Conservation (phyloP, 2,113 vertebrate genomes). For the Anoura caudifer region DNA sequence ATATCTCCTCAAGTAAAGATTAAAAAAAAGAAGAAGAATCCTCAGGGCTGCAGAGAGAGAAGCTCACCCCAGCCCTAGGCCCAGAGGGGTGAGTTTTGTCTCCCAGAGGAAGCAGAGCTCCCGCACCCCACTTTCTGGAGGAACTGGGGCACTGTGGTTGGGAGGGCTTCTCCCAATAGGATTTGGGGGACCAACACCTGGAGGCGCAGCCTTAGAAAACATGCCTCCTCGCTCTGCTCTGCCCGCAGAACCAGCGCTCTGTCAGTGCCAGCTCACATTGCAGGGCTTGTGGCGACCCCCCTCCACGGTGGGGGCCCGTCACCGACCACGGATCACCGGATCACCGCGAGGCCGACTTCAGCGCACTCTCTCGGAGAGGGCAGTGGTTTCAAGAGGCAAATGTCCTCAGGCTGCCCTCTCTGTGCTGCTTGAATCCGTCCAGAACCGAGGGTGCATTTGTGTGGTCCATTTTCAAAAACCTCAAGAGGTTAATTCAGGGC, state of each 20-base stretch:
- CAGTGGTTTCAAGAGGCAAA: background rate
- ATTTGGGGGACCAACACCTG: background rate
- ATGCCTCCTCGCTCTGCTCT: background rate
- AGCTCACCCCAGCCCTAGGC: background rate
- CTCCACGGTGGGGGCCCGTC: background rate
- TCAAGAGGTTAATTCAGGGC: background rate
- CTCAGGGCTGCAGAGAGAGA: background rate
- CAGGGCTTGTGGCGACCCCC: background rate
- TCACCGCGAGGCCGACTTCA: background rate
- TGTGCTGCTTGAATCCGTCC: background rate
- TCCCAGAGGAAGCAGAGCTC: background rate
- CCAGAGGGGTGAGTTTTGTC: background rate
- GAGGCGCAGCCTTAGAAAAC: background rate
- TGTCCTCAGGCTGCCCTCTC: background rate
- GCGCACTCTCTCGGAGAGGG: background rate
- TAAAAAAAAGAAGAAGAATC: background rate
- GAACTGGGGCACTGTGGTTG: background rate
- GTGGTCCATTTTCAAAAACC: background rate
- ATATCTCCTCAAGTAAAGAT: too few relatives aligned
- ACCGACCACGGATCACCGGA: too few relatives aligned
- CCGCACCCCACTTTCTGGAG: background rate
- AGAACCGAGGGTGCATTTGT: background rate
- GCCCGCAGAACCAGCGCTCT: background rate
- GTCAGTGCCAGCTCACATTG: background rate
- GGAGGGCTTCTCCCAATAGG: background rate